Evolutionary conservation across 2,797 vertebrate species (phyloP), one percentile per base, ranked within the genome.

Genomic region (Hirundo rustica): DNA sequence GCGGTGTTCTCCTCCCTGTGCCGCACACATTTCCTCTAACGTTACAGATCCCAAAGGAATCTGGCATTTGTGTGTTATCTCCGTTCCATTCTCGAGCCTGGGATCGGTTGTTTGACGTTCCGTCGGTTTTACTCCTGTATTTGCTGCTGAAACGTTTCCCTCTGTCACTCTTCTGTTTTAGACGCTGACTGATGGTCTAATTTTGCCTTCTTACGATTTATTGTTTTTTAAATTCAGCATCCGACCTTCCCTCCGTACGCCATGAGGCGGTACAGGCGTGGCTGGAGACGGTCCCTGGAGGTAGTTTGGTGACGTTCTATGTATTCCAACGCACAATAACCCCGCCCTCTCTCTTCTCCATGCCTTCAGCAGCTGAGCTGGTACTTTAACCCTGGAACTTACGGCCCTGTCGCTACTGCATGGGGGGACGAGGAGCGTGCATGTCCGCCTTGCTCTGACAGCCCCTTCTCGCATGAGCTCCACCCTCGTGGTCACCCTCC

Each of bases 231-330:
- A 98, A 97, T 98, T 97, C 98, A 99, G 99, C 98, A 95, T 98
- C 98, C 67, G 98, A 98, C 98, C 99, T 98, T 98, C 98, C 98
- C 89, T 99, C 99, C 97, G 81, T 98, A 96, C 99, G 98, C 97
- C 98, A 98, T 88, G 99, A 99, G 96, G 99, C 98, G 92, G 99
- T 99, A 97, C 98, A 99, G 98, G 99, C 99, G 98, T 99, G 99
- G 99, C 98, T 99, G 99, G 99, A 99, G 97, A 99, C 99, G 73
- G 97, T 99, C 98, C 98, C 99, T 94, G 98, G 99, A 99, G 99
- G 99, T 99, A 99, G 99, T 98, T 97, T 98, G 97, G 96, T 97
- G 97, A 97, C 96, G 96, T 97, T 97, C 92, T 95, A 54, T 97
- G 95, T 96, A 65, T 92, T 88, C 88, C 96, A 76, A 75, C 70